Evolutionary conservation across 2,113 vertebrate genomes (phyloP).

Genomic region (Pleuronectes platessa): DNA sequence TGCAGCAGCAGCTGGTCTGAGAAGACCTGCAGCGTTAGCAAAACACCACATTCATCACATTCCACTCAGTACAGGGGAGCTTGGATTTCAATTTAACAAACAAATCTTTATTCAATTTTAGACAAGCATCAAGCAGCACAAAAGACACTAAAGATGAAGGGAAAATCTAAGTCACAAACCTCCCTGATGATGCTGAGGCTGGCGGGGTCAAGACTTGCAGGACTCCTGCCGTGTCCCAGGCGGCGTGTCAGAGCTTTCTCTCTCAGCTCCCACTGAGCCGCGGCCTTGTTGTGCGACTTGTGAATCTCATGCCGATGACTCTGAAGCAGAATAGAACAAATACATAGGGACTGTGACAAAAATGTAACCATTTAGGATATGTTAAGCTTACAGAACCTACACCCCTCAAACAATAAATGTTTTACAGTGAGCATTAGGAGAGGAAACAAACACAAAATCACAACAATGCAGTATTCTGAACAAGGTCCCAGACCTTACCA

Average conservation of each 20-base stretch:
- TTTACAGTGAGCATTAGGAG: too few species aligned
- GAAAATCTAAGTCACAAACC: slow-evolving; percentile 71
- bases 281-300: slow-evolving; percentile 88
- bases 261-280: slow-evolving; percentile 89
- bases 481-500: slow-evolving; percentile 79
- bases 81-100: not conserved
- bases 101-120: not conserved
- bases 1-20: slow-evolving; percentile 89
- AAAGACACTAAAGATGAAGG: not conserved
- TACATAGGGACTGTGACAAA: not conserved
- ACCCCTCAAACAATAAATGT: too few species aligned
- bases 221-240: slow-evolving; percentile 72
- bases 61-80: not conserved
- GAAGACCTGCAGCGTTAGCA: slow-evolving; percentile 84
- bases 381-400: too few species aligned
- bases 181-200: slow-evolving; percentile 88
- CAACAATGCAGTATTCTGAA: not conserved
- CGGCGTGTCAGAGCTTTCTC: slow-evolving; percentile 85
- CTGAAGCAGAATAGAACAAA: slow-evolving; percentile 67
- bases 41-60: not conserved
- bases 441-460: too few species aligned
- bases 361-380: not conserved
- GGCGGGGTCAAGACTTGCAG: slow-evolving; percentile 80
- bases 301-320: slow-evolving; percentile 89
- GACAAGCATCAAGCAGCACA: not conserved